phyloP scores from a whole-genome alignment of 2,113 vertebrate genomes.

The Hiodon alosoides region DNA sequence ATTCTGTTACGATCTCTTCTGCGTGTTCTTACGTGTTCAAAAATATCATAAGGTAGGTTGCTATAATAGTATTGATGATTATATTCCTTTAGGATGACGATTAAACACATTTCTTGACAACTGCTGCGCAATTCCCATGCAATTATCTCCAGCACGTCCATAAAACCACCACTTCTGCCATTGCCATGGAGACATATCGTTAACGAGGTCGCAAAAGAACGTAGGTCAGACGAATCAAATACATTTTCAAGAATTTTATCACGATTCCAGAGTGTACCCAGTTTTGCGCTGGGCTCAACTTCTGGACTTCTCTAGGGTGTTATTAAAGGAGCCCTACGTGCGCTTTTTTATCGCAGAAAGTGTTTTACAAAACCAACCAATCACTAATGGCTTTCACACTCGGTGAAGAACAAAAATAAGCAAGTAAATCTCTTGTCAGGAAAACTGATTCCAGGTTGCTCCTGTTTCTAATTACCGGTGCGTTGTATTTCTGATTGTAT shows the following conservation, averaged over 20 bases:
- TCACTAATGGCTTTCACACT: no score
- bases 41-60: background rate
- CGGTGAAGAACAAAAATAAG: no score
- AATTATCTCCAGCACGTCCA: constrained; percentile 15
- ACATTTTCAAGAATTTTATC: background rate
- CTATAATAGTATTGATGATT: background rate
- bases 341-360: no score
- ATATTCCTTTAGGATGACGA: constrained; percentile 1
- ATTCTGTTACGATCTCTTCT: constrained; percentile 21
- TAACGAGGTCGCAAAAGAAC: constrained; percentile 22
- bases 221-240: background rate
- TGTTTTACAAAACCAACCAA: no score
- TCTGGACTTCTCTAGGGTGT: no score
- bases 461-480: no score
- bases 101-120: background rate
- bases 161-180: constrained; percentile 13
- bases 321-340: no score
- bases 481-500: no score
- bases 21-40: background rate
- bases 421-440: no score
- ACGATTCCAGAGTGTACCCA: no score
- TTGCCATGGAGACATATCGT: constrained; percentile 46
- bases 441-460: no score
- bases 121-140: constrained; percentile 1
- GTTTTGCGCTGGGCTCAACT: no score